Conservation (phyloP, 1,140 invertebrate genomes). For the Chionoecetes opilio region DNA sequence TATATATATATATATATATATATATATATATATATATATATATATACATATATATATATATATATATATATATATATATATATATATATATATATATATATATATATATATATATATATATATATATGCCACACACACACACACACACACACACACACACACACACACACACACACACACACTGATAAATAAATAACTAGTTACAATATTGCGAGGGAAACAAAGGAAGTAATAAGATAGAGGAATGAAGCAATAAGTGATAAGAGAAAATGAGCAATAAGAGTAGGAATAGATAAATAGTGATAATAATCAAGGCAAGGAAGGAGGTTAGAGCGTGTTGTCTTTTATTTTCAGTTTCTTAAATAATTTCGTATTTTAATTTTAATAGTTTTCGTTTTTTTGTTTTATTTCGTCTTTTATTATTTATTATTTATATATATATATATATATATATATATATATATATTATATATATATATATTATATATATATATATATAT, state of each 20-base stretch:
- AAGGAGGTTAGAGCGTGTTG: neutral
- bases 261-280: neutral
- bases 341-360: neutral
- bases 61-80: slow-evolving; percentile 4
- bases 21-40: neutral
- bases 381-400: no score
- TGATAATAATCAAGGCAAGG: neutral
- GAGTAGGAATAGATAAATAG: neutral
- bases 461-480: no score
- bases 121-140: no score
- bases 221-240: neutral
- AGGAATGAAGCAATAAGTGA: neutral
- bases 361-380: neutral
- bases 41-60: neutral
- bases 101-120: no score
- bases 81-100: neutral
- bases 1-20: neutral
- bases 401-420: no score
- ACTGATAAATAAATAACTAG: no score
- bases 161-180: no score
- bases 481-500: no score
- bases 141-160: no score
- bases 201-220: neutral
- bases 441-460: no score
- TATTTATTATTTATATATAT: no score